Base-by-base conservation (phyloP, 1,140 invertebrate genomes). In the Aethina tumida region DNA sequence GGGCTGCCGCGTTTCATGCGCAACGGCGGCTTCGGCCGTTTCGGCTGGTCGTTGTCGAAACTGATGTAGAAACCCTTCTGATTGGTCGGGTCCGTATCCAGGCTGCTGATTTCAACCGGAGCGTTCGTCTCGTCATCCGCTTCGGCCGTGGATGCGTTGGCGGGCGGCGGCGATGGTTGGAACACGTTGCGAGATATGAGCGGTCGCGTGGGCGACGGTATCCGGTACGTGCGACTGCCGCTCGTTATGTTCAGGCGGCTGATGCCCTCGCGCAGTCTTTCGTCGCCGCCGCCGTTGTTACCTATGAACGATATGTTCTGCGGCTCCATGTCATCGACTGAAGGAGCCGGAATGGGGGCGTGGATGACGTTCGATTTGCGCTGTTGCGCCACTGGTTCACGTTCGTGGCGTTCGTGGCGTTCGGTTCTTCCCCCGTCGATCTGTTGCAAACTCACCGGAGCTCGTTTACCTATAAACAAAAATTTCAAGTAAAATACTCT, bases 41-140 rank as follows among this genome's bases (percentile, higher is more conserved):
- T 90, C 3, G 89, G 88, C 39, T 75, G 75, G 26, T 87, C 80
- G 56, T 84, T 79, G 56, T 92, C 89, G 59, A 95, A 91, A 14
- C 87, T 87, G 55, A 95, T 91, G 60, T 94, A 93, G 66, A 96
- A 96, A n/a, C 89, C 88, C 65, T 88, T 87, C 60, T 89, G 82
- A 45, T 72, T 73, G n/a, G 62, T 66, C n/a, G 65, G 54, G 38
- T 73, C 72, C 25, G 62, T 63, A 26, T 69, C 63, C 7, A 56
- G 34, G 42, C 42, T 54, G 37, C 47, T 51, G 19, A 55, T 44
- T 37, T 56, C 51, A 6, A 49, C 43, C 5, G 60, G 43, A 20
- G 63, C 56, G 2, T 55, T 49, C 4, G 61, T 46, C 49, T 63
- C 62, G 43, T 35, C 33, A 48, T n/a, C n/a, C n/a, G n/a, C n/a